A percentile compares a stretch with the other conserved stretches of the same genome.
Conservation (phyloP, 2,888 invertebrate genomes). For the Digitonthophagus gazella region DNA sequence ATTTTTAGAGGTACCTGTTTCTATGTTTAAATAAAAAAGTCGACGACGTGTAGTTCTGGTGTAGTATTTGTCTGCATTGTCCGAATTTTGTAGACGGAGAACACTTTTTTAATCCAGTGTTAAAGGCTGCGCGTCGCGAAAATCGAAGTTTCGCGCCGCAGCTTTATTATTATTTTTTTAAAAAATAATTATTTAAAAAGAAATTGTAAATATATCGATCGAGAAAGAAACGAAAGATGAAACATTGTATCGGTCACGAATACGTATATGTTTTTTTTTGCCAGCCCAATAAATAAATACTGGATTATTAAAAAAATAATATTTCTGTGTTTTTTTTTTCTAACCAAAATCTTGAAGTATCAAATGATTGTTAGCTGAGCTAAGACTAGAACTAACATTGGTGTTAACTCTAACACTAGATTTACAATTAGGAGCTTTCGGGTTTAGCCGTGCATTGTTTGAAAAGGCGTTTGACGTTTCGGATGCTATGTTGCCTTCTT, state of each 20-base stretch:
- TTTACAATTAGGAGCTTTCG: too few relatives aligned
- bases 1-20: slow-evolving; percentile 51
- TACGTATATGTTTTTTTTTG: slow-evolving; percentile 49
- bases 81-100: neutral
- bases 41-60: slow-evolving; percentile 23
- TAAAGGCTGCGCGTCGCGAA: slow-evolving; percentile 46
- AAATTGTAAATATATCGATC: slow-evolving; percentile 44
- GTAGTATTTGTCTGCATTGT: slow-evolving; percentile 6
- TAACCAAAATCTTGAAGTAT: too few relatives aligned
- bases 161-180: slow-evolving; percentile 38
- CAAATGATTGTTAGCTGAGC: too few relatives aligned
- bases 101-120: slow-evolving; percentile 44
- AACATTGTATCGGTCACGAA: slow-evolving; percentile 46
- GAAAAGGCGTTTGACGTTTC: too few relatives aligned
- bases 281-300: slow-evolving; percentile 52
- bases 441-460: too few relatives aligned
- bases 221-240: slow-evolving; percentile 34
- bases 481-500: too few relatives aligned
- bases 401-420: too few relatives aligned
- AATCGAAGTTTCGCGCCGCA: slow-evolving; percentile 42
- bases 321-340: slow-evolving; percentile 12
- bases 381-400: too few relatives aligned
- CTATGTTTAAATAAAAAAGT: slow-evolving; percentile 41
- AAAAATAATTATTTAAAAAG: neutral
- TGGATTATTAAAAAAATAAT: slow-evolving; percentile 47